Percentiles rank a stretch among this genome's conserved stretches.
These are phyloP conservation scores for Rousettus leschenaultii DNA, from an alignment of 2,113 vertebrate genomes.

Conservation along the genomic window DNA sequence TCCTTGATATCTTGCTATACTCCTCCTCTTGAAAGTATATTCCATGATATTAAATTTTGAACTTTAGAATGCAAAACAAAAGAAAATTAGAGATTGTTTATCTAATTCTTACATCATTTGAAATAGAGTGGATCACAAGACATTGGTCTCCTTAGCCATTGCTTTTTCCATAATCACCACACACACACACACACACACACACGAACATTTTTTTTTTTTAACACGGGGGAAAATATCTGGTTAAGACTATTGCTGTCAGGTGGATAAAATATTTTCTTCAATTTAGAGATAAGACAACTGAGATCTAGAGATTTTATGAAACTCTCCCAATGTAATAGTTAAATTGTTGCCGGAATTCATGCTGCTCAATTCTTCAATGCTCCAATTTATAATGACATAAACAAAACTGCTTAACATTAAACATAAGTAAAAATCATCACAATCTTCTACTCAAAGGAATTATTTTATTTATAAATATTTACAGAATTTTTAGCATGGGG, in stretches of 20 bases:
- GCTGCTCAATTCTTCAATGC: conserved; percentile 43
- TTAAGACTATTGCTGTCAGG: neutral
- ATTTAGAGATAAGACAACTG: conserved; percentile 4
- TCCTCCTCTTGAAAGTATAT: neutral
- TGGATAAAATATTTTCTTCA: conserved; percentile 20
- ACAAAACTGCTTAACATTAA: conserved; percentile 70
- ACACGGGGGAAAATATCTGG: neutral
- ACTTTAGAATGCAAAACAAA: neutral
- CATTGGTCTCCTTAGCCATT: neutral
- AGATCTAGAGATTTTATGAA: conserved; percentile 29
- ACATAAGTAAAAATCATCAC: conserved; percentile 63
- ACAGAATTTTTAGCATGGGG: conserved; percentile 41
- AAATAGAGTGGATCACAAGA: neutral
- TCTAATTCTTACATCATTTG: neutral
- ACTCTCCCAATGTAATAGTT: neutral
- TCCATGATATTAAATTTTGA: neutral
- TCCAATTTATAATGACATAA: conserved; percentile 63
- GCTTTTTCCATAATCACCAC: neutral
- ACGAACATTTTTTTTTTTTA: too few relatives aligned
- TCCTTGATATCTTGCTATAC: neutral
- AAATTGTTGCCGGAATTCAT: conserved; percentile 45
- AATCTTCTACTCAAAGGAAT: conserved; percentile 62
- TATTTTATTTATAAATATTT: conserved; percentile 74
- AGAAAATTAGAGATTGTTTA: neutral
- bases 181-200: too few relatives aligned